Evolutionary conservation across 2,797 vertebrate genomes (phyloP).

Genomic region (Geotrypetes seraphini): DNA sequence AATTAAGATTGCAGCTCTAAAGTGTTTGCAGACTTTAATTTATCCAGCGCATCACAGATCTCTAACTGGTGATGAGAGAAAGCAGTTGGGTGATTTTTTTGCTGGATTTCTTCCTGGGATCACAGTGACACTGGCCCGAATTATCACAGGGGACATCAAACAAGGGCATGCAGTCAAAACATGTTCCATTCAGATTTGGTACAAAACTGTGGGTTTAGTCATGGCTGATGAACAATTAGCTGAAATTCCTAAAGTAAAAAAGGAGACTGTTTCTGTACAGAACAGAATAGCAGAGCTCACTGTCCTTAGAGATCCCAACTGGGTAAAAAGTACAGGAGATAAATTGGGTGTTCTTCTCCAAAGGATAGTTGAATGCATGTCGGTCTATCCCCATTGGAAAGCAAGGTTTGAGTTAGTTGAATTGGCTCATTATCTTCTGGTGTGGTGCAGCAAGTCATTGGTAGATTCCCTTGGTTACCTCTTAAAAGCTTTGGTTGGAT

Average conservation of each 20-base stretch:
- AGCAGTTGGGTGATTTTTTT: constrained; percentile 57
- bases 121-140: constrained; percentile 52
- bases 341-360: constrained; percentile 66
- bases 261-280: constrained; percentile 25
- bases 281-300: constrained; percentile 58
- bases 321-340: constrained; percentile 63
- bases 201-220: constrained; percentile 53
- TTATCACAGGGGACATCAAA: constrained; percentile 76
- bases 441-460: constrained; percentile 61
- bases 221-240: constrained; percentile 75
- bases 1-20: constrained; percentile 66
- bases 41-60: constrained; percentile 51
- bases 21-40: constrained; percentile 66
- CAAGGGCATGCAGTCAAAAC: constrained; percentile 71
- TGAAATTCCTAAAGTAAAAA: constrained; percentile 18
- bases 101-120: constrained; percentile 89
- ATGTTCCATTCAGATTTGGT: constrained; percentile 72
- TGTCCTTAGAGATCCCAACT: constrained; percentile 62
- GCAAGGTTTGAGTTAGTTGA: constrained; percentile 72
- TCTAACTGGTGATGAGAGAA: constrained; percentile 39
- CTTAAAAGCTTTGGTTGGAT: constrained; percentile 74
- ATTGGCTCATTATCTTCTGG: constrained; percentile 60
- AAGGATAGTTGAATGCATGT: constrained; percentile 66
- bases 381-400: constrained; percentile 81
- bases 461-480: constrained; percentile 58